Conservation (phyloP, 2,797 vertebrate genomes). For the Parotocinclus haroldoi region DNA sequence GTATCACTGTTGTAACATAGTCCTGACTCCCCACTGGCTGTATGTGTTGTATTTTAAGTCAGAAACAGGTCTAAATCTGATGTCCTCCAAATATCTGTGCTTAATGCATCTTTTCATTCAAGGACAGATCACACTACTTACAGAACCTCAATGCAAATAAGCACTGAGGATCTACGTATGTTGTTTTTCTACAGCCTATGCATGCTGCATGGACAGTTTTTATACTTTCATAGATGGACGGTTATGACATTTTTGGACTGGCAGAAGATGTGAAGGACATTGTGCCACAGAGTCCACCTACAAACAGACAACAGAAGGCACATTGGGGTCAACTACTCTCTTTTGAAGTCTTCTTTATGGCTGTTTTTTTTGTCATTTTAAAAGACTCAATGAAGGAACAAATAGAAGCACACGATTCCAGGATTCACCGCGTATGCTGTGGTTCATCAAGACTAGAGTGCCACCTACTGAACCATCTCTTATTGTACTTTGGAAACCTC, state of each 20-base stretch:
- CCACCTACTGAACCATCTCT: conserved; percentile 61
- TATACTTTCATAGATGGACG: conserved; percentile 57
- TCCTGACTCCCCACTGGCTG: conserved; percentile 23
- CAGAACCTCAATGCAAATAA: background rate
- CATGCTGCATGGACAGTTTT: conserved; percentile 73
- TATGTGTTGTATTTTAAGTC: conserved; percentile 26
- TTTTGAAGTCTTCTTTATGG: conserved; percentile 34
- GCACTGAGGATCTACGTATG: conserved; percentile 4
- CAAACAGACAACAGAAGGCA: conserved; percentile 20
- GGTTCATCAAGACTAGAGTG: conserved; percentile 48
- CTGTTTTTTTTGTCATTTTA: conserved; percentile 41
- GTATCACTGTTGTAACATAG: conserved; percentile 24
- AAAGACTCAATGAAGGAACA: conserved; percentile 30
- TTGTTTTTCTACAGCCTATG: conserved; percentile 66
- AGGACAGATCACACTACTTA: conserved; percentile 7
- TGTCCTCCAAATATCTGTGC: conserved; percentile 20
- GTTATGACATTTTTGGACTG: conserved; percentile 39
- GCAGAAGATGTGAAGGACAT: conserved; percentile 51
- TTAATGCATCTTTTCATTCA: conserved; percentile 24
- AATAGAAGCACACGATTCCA: conserved; percentile 35
- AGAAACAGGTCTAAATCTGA: conserved; percentile 8
- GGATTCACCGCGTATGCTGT: conserved; percentile 8
- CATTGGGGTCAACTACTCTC: conserved; percentile 30
- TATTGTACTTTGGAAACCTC: conserved; percentile 9
- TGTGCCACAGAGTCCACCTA: conserved; percentile 24